phyloP scores from a whole-genome alignment of 2,888 invertebrate genomes.

The Euclidia mi region DNA sequence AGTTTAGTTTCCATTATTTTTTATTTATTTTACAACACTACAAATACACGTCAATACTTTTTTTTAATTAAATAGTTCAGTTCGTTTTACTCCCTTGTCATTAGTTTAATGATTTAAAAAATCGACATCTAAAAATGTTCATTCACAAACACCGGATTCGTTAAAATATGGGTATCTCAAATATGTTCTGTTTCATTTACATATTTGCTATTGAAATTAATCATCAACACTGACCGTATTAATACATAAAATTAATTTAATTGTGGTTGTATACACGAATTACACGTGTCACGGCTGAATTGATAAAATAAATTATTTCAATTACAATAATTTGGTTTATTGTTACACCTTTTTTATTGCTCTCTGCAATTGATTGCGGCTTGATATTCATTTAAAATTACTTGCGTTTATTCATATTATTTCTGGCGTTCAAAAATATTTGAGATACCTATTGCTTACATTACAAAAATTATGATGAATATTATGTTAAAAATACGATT shows the following conservation, averaged over 20 bases:
- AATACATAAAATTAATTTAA: no score
- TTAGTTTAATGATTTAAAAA: constrained; percentile 74
- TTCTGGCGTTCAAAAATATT: constrained; percentile 37
- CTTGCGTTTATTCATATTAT: no score
- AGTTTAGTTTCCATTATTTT: constrained; percentile 51
- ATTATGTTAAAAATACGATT: constrained; percentile 50
- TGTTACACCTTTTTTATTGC: not conserved
- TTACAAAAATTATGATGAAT: constrained; percentile 48
- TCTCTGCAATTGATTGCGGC: not conserved
- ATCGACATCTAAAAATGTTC: constrained; percentile 67
- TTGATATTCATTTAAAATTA: no score
- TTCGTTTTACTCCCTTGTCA: constrained; percentile 86
- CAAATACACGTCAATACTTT: constrained; percentile 72
- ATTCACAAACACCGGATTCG: constrained; percentile 51
- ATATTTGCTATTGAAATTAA: not conserved
- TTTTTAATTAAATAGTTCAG: constrained; percentile 81
- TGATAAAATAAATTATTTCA: no score
- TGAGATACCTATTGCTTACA: constrained; percentile 49
- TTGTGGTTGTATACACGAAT: no score
- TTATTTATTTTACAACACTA: constrained; percentile 70
- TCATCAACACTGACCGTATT: not conserved
- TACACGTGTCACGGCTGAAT: no score
- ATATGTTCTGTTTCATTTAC: constrained; percentile 27
- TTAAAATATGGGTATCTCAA: constrained; percentile 55
- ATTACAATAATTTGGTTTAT: no score